Conservation (phyloP, 1,140 invertebrate species). For the Drosophila guanche region DNA sequence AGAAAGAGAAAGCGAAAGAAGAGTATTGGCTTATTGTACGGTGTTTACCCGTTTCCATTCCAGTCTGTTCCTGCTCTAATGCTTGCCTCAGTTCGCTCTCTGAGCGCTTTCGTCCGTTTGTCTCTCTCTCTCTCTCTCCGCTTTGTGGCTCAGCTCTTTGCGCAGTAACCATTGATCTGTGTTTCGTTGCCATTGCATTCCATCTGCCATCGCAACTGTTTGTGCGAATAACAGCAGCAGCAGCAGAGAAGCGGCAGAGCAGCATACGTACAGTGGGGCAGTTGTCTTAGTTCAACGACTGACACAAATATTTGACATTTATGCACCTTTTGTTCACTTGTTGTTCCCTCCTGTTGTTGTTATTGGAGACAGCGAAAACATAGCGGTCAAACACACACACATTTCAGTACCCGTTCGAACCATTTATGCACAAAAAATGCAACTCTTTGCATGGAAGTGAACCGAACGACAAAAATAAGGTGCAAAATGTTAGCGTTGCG, state of each 20-base stretch:
- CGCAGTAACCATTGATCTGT: no score
- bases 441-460: constrained; percentile 46
- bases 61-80: no score
- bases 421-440: constrained; percentile 73
- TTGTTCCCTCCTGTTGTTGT: constrained; percentile 5
- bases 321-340: constrained; percentile 40
- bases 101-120: no score
- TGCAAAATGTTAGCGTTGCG: background rate
- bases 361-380: constrained; percentile 8
- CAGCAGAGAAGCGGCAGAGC: background rate
- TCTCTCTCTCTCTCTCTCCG: no score
- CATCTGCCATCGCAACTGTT: no score
- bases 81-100: no score
- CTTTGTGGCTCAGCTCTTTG: no score
- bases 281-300: constrained; percentile 62
- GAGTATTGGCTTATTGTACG: no score
- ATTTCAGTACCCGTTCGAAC: constrained; percentile 38
- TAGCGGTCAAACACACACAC: constrained; percentile 20
- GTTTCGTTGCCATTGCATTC: no score
- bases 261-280: constrained; percentile 16
- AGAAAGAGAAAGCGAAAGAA: no score
- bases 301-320: constrained; percentile 67
- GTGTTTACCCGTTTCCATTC: no score
- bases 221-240: no score
- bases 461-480: background rate